Evolutionary conservation across 2,888 invertebrate genomes (phyloP), one percentile per base, ranked within the genome.

Genomic region (Phengaris arion): DNA sequence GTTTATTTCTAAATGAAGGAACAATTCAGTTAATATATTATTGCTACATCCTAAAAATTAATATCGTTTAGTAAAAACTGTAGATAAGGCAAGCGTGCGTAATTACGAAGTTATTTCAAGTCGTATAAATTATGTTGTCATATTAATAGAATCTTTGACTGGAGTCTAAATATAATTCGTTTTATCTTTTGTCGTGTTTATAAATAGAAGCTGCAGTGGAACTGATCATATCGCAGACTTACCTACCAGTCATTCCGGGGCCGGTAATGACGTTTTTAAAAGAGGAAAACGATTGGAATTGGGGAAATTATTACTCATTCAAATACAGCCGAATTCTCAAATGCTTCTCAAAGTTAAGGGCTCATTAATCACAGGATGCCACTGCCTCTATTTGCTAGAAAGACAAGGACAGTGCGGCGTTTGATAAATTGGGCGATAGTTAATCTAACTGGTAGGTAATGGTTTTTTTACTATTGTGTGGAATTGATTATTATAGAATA

Each of bases 61-160:
- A 10, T 59, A 59, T 35, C 64, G 59, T 64, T 9, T 35, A 22
- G 59, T 64, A 45, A 64, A 64, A 64, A 64, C 35, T 35, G 35
- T 10, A 35, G 64, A 64, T 64, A 64, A 64, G 64, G 35, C 9
- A 9, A 10, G 52, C 35, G 13, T 45, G 64, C 64, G 64, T 45
- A 64, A 64, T 64, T 22, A 64, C 35, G 35, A 35, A 64, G 64
- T 64, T 64, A 64, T 64, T 64, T 64, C 45, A 64, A 15, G 22
- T 35, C 59, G 59, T 5, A 48, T 69, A 69, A 70, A 51, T 52
- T 12, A 70, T 51, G 52, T 70, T 70, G 70, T 51, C 70, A 70
- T 72, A 72, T 72, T 45, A 72, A 72, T 72, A 72, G 72, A 72
- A 72, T 72, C 52, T 52, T 72, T 54, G 45, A 64, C 45, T 35